Conservation (phyloP, 2,888 invertebrate species). For the Portevinia maculata region DNA sequence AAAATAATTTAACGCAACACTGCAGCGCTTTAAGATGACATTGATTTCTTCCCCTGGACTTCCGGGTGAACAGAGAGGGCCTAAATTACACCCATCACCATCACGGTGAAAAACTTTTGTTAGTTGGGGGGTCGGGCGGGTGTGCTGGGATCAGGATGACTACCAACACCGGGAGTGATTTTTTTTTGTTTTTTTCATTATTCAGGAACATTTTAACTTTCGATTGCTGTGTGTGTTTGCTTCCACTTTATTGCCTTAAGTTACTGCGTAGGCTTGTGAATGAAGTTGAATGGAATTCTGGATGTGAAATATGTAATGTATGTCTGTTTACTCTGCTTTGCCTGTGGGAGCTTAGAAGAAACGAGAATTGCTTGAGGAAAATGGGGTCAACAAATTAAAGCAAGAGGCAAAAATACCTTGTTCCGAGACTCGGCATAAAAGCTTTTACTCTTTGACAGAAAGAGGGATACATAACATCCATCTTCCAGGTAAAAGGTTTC, state of each 20-base stretch:
- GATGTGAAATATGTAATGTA: slow-evolving; percentile 65
- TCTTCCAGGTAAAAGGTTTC: too few relatives aligned
- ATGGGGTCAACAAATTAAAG: too few relatives aligned
- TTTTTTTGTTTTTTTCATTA: slow-evolving; percentile 67
- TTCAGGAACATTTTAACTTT: slow-evolving; percentile 58
- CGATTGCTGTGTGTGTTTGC: slow-evolving; percentile 44
- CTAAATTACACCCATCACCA: slow-evolving; percentile 38
- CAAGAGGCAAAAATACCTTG: background rate
- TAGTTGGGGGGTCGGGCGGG: slow-evolving; percentile 39
- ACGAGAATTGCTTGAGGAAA: slow-evolving; percentile 44
- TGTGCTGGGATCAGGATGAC: slow-evolving; percentile 47
- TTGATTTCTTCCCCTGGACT: slow-evolving; percentile 61
- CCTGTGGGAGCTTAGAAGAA: slow-evolving; percentile 38
- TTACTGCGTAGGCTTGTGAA: slow-evolving; percentile 46
- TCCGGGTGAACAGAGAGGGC: slow-evolving; percentile 33
- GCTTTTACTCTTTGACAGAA: too few relatives aligned
- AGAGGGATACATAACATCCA: too few relatives aligned
- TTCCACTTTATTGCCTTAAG: slow-evolving; percentile 58
- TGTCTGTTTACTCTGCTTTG: slow-evolving; percentile 52
- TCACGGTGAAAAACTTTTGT: slow-evolving; percentile 19
- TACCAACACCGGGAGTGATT: slow-evolving; percentile 35
- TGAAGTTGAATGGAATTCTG: slow-evolving; percentile 23
- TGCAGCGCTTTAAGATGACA: slow-evolving; percentile 59
- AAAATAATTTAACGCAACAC: slow-evolving; percentile 43
- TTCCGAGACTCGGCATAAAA: too few relatives aligned